Percentiles rank a stretch among this genome's conserved stretches.
Conservation (phyloP, 2,113 vertebrate genomes). For the Sinocyclocheilus rhinocerous region DNA sequence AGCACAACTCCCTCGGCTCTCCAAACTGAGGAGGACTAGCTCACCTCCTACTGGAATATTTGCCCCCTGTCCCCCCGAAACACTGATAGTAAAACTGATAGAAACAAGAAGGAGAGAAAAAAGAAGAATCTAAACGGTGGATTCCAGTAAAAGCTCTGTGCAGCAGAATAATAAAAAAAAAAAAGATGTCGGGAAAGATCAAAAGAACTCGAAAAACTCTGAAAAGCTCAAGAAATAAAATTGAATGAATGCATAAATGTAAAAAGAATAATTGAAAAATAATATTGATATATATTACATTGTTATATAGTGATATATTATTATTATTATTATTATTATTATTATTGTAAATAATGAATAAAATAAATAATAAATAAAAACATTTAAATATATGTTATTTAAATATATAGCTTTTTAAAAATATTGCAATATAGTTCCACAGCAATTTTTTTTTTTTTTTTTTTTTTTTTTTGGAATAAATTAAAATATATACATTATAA, state of each 20-base stretch:
- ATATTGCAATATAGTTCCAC: no score
- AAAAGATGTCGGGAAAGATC: not conserved
- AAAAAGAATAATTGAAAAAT: no score
- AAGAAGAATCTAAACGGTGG: not conserved
- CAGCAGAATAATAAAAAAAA: no score
- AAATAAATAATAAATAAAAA: no score
- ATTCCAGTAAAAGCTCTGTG: not conserved
- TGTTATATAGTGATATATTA: not conserved
- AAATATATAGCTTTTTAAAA: no score
- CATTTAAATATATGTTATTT: no score
- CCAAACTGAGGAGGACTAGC: constrained; percentile 41
- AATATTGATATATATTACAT: no score
- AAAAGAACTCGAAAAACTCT: no score
- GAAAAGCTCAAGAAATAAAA: no score
- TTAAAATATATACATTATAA: not conserved
- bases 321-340: not conserved
- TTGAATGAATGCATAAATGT: no score
- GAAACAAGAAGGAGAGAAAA: not conserved
- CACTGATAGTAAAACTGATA: not conserved
- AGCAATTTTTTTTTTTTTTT: not conserved
- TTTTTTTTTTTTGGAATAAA: not conserved
- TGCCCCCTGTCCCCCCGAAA: not conserved
- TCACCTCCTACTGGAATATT: not conserved
- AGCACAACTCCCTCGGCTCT: constrained; percentile 46
- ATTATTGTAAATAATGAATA: no score